Evolutionary conservation across 2,113 vertebrate genomes (phyloP).

Genomic region (Pangasianodon gigas): DNA sequence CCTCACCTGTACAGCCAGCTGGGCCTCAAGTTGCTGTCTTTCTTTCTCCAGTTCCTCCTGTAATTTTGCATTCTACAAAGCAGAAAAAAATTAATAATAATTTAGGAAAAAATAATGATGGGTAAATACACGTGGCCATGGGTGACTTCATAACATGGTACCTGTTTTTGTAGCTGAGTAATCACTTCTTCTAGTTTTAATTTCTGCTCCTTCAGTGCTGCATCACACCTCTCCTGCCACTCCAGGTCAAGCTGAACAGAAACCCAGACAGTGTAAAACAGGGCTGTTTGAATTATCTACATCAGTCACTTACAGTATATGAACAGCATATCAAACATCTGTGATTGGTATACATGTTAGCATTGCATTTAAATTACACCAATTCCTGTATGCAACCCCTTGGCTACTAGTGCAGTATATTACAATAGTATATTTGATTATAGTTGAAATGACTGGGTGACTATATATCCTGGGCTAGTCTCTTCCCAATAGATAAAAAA

Average conservation of each 20-base stretch:
- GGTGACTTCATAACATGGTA: slow-evolving; percentile 31
- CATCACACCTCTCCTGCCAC: slow-evolving; percentile 66
- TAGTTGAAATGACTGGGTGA: neutral
- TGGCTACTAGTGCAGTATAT: neutral
- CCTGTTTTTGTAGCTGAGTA: slow-evolving; percentile 74
- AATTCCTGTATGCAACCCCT: neutral
- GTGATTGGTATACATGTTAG: neutral
- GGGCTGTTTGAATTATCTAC: neutral
- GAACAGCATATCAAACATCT: neutral
- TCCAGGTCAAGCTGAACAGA: slow-evolving; percentile 64
- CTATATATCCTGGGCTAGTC: neutral
- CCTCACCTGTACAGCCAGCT: slow-evolving; percentile 26
- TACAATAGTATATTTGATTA: neutral
- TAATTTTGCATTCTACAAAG: neutral
- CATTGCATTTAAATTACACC: neutral
- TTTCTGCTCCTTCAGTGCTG: slow-evolving; percentile 70
- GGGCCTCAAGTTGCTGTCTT: neutral
- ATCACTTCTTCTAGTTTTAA: slow-evolving; percentile 69
- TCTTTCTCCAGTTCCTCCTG: neutral
- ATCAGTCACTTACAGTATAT: neutral
- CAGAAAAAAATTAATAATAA: neutral
- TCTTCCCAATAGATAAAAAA: neutral
- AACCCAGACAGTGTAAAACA: neutral
- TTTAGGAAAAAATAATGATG: neutral
- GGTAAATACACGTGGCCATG: neutral